phyloP scores from a whole-genome alignment of 1,140 invertebrate species.

The Steinernema khuongi region DNA sequence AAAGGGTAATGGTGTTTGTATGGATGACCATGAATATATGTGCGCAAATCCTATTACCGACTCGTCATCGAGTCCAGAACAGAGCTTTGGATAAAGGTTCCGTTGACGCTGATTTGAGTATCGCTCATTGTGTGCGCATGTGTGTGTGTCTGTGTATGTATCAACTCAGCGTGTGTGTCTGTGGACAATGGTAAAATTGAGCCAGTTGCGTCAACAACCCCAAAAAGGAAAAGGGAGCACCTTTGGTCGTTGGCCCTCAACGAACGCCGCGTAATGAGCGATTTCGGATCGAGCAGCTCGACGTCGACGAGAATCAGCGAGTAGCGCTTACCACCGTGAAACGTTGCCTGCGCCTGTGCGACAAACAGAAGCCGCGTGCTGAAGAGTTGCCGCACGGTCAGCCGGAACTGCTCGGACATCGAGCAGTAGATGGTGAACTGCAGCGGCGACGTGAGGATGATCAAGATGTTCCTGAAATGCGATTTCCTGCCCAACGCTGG shows the following conservation, averaged over 20 bases:
- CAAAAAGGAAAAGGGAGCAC: conserved; percentile 1
- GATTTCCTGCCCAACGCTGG: not conserved
- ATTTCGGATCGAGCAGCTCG: conserved; percentile 27
- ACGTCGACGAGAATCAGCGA: conserved; percentile 53
- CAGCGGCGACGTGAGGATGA: conserved; percentile 81
- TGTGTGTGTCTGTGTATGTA: not conserved
- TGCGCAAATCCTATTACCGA: conserved; percentile 2
- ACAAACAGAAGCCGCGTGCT: conserved; percentile 49
- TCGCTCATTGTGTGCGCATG: too few relatives aligned
- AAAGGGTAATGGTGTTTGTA: conserved; percentile 11
- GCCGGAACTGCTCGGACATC: conserved; percentile 67
- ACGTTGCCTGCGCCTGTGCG: conserved; percentile 53
- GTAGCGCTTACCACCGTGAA: conserved; percentile 55
- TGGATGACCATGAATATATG: conserved; percentile 1
- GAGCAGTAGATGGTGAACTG: conserved; percentile 92
- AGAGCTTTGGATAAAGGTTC: conserved; percentile 8
- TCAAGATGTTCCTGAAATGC: conserved; percentile 77
- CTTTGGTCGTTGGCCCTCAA: conserved; percentile 8
- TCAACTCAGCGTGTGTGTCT: not conserved
- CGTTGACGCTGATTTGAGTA: conserved; percentile 8
- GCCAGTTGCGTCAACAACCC: not conserved
- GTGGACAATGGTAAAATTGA: not conserved
- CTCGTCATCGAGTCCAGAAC: conserved; percentile 12
- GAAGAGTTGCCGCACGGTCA: conserved; percentile 51
- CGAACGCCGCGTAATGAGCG: conserved; percentile 4